A percentile compares a stretch with the other conserved stretches of the same genome.
phyloP scores from a whole-genome alignment of 2,113 vertebrate species.

The Sinocyclocheilus anshuiensis region DNA sequence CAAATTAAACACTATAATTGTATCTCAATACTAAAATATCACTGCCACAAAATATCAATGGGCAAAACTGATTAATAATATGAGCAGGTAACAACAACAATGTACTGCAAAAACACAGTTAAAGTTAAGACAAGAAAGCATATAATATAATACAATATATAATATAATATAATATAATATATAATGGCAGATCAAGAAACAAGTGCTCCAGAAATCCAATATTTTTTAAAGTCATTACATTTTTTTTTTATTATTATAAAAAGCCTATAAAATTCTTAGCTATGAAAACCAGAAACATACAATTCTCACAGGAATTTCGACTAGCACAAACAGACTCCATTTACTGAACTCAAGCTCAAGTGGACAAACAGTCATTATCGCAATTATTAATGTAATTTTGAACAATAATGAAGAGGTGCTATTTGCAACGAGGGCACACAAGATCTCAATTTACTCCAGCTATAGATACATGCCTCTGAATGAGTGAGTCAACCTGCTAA shows the following conservation, averaged over 20 bases:
- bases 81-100: too few species aligned
- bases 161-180: background rate
- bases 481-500: conserved; percentile 19
- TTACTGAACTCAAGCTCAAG: conserved; percentile 14
- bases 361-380: conserved; percentile 14
- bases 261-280: background rate
- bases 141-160: too few species aligned
- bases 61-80: too few species aligned
- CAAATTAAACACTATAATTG: too few species aligned
- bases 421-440: background rate
- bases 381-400: background rate
- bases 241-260: background rate
- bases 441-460: conserved; percentile 3
- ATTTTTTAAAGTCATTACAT: background rate
- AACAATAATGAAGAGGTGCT: conserved; percentile 14
- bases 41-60: too few species aligned
- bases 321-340: background rate
- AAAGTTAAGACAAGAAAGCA: too few species aligned
- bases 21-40: too few species aligned
- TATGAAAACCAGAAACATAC: background rate
- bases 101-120: too few species aligned
- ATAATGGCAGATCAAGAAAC: background rate
- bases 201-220: background rate
- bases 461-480: conserved; percentile 8
- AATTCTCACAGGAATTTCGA: background rate